A percentile compares a stretch with the other conserved stretches of the same genome.
Conservation (phyloP, 1,140 invertebrate genomes). For the Orius laevigatus region DNA sequence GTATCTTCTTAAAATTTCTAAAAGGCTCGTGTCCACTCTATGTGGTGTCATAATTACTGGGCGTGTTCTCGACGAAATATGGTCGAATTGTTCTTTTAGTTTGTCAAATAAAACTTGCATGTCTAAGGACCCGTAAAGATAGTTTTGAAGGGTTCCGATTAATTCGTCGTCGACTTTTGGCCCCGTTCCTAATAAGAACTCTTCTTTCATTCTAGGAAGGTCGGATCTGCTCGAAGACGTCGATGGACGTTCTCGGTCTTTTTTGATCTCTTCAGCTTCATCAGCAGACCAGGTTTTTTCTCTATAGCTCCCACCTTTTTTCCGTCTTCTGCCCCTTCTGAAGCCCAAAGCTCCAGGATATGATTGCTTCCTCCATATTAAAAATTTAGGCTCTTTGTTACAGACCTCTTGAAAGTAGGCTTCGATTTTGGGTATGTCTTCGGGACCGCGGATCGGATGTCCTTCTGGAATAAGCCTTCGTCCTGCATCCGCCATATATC, state of each 20-base stretch:
- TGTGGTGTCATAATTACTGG: conserved; percentile 31
- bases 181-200: conserved; percentile 34
- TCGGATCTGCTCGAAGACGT: conserved; percentile 40
- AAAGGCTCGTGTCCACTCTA: conserved; percentile 36
- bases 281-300: conserved; percentile 39
- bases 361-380: conserved; percentile 64
- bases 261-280: conserved; percentile 32
- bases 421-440: conserved; percentile 62
- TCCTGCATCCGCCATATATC: conserved; percentile 80
- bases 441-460: conserved; percentile 38
- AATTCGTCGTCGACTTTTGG: conserved; percentile 34
- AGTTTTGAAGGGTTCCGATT: conserved; percentile 47
- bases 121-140: conserved; percentile 35
- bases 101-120: conserved; percentile 45
- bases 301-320: conserved; percentile 38
- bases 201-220: conserved; percentile 43
- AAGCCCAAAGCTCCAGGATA: conserved; percentile 50
- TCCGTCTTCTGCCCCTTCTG: conserved; percentile 34
- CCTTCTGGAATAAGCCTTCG: conserved; percentile 64
- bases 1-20: conserved; percentile 47
- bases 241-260: background rate
- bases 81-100: conserved; percentile 41
- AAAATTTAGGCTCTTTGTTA: conserved; percentile 52
- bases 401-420: conserved; percentile 71
- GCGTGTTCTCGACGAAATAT: conserved; percentile 24